Percentiles rank a stretch among this genome's conserved stretches.
Evolutionary conservation across 2,888 invertebrate species (phyloP).

Genomic region (Tinea trinotella): DNA sequence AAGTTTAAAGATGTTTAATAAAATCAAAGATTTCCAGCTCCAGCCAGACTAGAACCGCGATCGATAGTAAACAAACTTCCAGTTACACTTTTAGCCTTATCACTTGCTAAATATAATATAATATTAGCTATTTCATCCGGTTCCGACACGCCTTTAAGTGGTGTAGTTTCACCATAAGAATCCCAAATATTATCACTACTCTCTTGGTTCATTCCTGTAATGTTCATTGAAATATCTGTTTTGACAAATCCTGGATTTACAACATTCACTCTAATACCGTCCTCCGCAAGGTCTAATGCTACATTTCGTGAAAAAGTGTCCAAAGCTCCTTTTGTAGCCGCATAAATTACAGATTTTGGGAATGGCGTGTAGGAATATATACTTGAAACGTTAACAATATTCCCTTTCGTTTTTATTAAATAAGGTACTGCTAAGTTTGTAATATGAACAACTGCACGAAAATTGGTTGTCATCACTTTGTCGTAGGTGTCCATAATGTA

Average conservation of each 20-base stretch:
- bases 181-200: slow-evolving; percentile 4
- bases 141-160: slow-evolving; percentile 12
- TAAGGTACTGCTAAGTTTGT: slow-evolving; percentile 23
- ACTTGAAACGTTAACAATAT: slow-evolving; percentile 20
- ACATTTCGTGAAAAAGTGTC: slow-evolving; percentile 14
- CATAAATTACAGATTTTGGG: not conserved
- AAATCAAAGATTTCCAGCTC: too few species aligned
- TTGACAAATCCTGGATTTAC: slow-evolving; percentile 14
- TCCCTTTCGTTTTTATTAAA: slow-evolving; percentile 24
- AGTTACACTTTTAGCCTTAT: slow-evolving; percentile 28
- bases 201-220: not conserved
- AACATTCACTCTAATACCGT: slow-evolving; percentile 21
- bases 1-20: too few species aligned
- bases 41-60: not conserved
- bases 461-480: slow-evolving; percentile 15
- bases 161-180: not conserved
- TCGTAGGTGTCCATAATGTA: slow-evolving; percentile 17
- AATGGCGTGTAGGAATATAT: slow-evolving; percentile 34
- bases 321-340: slow-evolving; percentile 18
- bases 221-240: not conserved
- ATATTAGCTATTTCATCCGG: slow-evolving; percentile 29
- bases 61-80: slow-evolving; percentile 16
- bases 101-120: slow-evolving; percentile 29
- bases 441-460: slow-evolving; percentile 14
- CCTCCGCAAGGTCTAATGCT: slow-evolving; percentile 20